A percentile compares a stretch with the other conserved stretches of the same genome.
Evolutionary conservation across 2,888 invertebrate species (phyloP).

Genomic region (Polymixis lichenea): DNA sequence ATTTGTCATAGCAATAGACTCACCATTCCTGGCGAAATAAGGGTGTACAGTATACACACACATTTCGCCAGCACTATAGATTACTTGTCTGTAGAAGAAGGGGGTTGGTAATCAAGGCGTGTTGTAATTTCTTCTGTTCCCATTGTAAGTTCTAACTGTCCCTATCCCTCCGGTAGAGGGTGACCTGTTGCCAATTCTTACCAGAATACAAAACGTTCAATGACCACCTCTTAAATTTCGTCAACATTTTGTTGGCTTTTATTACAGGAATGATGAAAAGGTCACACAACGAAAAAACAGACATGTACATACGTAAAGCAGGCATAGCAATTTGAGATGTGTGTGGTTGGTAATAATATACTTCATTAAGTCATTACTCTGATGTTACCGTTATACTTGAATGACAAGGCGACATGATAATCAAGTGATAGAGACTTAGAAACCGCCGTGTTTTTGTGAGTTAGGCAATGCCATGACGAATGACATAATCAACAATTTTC

Average conservation of each 20-base stretch:
- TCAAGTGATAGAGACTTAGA: neutral
- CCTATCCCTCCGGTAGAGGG: neutral
- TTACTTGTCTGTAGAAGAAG: too few relatives aligned
- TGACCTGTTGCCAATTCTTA: neutral
- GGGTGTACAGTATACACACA: neutral
- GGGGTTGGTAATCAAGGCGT: neutral
- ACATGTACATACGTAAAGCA: neutral
- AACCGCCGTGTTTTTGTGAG: neutral
- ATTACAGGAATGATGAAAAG: neutral
- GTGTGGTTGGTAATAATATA: slow-evolving; percentile 20
- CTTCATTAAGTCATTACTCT: slow-evolving; percentile 18
- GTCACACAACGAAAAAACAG: neutral
- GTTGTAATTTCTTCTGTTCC: neutral
- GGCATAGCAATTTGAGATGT: slow-evolving; percentile 21
- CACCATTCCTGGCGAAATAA: neutral
- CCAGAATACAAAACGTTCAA: neutral
- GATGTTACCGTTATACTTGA: slow-evolving; percentile 42
- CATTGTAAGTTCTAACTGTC: neutral
- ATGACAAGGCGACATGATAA: slow-evolving; percentile 28
- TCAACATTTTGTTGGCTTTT: neutral
- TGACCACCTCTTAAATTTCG: neutral
- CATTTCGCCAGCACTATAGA: neutral
- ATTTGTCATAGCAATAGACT: too few relatives aligned
- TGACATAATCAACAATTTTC: neutral
- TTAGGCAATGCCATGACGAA: neutral